Base-by-base conservation (phyloP, 2,888 invertebrate species). In the Drosophila monieri region DNA sequence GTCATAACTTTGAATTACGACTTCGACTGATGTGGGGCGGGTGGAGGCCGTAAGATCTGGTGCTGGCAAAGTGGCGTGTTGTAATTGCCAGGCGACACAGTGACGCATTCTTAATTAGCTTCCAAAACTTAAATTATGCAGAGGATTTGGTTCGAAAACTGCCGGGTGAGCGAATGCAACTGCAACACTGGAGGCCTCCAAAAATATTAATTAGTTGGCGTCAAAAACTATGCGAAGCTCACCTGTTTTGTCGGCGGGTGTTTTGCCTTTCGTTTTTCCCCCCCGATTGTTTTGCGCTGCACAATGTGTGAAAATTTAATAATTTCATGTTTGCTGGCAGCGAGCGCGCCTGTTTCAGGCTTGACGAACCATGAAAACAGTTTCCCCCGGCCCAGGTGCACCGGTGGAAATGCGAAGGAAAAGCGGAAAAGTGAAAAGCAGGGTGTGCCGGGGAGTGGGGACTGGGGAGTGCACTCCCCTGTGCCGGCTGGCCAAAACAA, bases 291-390 rank as follows among this genome's bases (percentile, higher is more conserved):
- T 60, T 23, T 12, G 66, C 18, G 8, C 47, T 37, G 46, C 65
- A 21, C 43, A 65, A 67, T 66, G 81, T 81, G 83, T 83, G 83
- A 85, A 77, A 85, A 85, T 77, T 71, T 77, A 70, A 83, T 77
- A 83, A 81, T 85, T 81, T 67, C 76, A 73, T 71, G 72, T 75
- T 74, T 60, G 67, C 23, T 14, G 66, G 35, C 52, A 30, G 59
- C 62, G 54, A 48, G 46, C 30, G 35, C 54, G 44, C 55, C 62
- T 55, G 58, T 78, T 75, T 87, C 73, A 78, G 47, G 87, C 84
- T 87, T 71, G 74, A 65, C 81, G 84, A 73, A 87, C 81, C 87
- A 77, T 84, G 85, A 87, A 84, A 85, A 86, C 70, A 37, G 57
- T 44, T 41, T 58, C 27, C 27, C 27, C 27, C 27, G 27, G 72